Evolutionary conservation across 2,113 vertebrate species (phyloP), one percentile per base, ranked within the genome.

Genomic region (Oryzias melastigma): DNA sequence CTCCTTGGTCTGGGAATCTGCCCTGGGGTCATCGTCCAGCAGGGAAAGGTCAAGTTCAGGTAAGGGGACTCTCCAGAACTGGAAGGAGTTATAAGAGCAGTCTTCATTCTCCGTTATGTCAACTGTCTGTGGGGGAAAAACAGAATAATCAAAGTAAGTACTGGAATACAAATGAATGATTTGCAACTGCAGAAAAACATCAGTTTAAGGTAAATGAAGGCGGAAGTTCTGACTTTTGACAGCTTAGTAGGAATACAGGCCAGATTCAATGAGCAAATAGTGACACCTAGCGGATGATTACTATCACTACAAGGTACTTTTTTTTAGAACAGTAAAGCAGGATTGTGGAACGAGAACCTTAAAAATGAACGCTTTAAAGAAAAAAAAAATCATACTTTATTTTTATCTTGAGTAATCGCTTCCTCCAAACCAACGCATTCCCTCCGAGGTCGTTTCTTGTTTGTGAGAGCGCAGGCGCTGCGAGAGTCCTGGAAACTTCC

Each of bases 21-120:
- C 42, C 1, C 14, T 35, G 1, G 58, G 17, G 18, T 85, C 86
- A 19, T 86, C 85, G 52, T 93, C 89, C 52, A 98, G 85, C 66
- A 95, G 92, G 50, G 93, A 92, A 46, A 96, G 73, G 73, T 97
- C 91, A 40, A 98, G 44, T 50, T 89, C 50, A 6, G 95, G 95
- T 65, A 99, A 84, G 5, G 95, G 95, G 57, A 81, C 66, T 83
- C 93, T 94, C 97, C 97, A 98, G 61, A 89, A 98, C 71, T 94
- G 93, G 83, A 98, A 99, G 17, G 94, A 92, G 73, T 98, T 99
- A 81, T 89, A 98, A 1, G 85, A 71, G 72, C 74, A 88, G 19
- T 94, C 93, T 45, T 95, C 94, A 61, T 20, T n/a, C 42, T 29
- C 18, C 27, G 2, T 13, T 22, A 80, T 54, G n/a, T 12, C 45